Percentiles rank a stretch among this genome's conserved stretches.
Conservation (phyloP, 1,140 invertebrate species). For the Berghia stephanieae region DNA sequence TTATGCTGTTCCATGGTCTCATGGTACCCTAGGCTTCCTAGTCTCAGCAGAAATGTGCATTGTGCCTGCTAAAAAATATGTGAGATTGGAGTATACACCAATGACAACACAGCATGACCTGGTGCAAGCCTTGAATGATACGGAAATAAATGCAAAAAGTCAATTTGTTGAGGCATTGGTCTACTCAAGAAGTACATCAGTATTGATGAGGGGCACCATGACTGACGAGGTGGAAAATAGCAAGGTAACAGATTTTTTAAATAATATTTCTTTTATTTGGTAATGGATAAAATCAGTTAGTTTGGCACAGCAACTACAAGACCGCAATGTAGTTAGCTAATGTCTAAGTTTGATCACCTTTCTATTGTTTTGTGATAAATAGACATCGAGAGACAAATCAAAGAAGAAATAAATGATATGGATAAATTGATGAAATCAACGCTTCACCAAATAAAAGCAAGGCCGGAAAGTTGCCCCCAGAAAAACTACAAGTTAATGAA, state of each 20-base stretch:
- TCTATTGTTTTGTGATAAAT: no score
- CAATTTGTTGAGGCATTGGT: slow-evolving; percentile 82
- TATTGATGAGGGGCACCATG: slow-evolving; percentile 82
- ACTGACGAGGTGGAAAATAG: slow-evolving; percentile 70
- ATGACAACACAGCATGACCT: slow-evolving; percentile 70
- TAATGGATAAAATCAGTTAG: no score
- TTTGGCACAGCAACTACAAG: no score
- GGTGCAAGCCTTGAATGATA: slow-evolving; percentile 66
- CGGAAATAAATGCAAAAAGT: slow-evolving; percentile 71
- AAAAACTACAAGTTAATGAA: no score
- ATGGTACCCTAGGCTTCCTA: slow-evolving; percentile 86
- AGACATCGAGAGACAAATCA: no score
- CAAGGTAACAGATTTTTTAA: slow-evolving; percentile 70
- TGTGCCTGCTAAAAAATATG: slow-evolving; percentile 74
- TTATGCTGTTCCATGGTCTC: slow-evolving; percentile 84
- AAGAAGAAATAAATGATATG: no score
- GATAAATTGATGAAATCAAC: no score
- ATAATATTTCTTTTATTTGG: no score
- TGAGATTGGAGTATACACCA: slow-evolving; percentile 75
- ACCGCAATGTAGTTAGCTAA: no score
- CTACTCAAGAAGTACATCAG: slow-evolving; percentile 74
- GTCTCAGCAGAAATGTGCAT: slow-evolving; percentile 81
- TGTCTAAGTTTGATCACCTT: no score
- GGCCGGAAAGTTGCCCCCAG: no score
- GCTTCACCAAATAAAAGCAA: no score